phyloP scores from a whole-genome alignment of 2,888 invertebrate genomes.

The Penaeus monodon region DNA sequence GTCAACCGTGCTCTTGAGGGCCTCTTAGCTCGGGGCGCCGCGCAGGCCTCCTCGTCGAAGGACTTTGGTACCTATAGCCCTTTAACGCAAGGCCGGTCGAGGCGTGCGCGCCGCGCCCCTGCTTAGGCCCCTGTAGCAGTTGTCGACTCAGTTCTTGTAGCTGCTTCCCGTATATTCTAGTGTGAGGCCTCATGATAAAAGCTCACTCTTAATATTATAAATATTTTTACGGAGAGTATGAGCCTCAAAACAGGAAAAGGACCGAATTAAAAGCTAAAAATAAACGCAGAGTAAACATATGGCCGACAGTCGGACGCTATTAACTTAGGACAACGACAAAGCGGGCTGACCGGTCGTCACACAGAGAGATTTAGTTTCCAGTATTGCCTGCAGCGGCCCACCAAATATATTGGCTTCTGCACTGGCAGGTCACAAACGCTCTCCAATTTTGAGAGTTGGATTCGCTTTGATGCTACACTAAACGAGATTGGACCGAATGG shows the following conservation, averaged over 20 bases:
- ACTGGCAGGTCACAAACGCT: slow-evolving; percentile 58
- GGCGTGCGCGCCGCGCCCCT: not conserved
- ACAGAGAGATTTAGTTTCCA: slow-evolving; percentile 50
- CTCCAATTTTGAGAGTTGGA: slow-evolving; percentile 58
- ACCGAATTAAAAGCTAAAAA: too few species aligned
- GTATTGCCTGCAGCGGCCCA: slow-evolving; percentile 48
- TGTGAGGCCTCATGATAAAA: slow-evolving; percentile 41
- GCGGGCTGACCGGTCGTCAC: slow-evolving; percentile 23
- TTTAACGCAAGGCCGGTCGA: not conserved
- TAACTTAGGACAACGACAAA: slow-evolving; percentile 33
- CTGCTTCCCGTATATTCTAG: slow-evolving; percentile 45
- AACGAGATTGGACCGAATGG: slow-evolving; percentile 56
- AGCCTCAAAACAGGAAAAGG: not conserved
- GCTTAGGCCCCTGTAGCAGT: not conserved
- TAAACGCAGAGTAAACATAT: not conserved
- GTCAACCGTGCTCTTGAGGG: slow-evolving; percentile 48
- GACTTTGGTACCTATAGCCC: slow-evolving; percentile 1
- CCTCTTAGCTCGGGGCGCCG: slow-evolving; percentile 10
- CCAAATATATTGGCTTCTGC: slow-evolving; percentile 60
- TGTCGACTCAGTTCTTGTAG: slow-evolving; percentile 48
- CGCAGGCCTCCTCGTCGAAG: not conserved
- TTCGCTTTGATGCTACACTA: slow-evolving; percentile 57
- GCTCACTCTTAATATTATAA: slow-evolving; percentile 38
- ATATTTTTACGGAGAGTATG: slow-evolving; percentile 4
- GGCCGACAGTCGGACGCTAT: slow-evolving; percentile 49